Percentiles rank a stretch among this genome's conserved stretches.
Evolutionary conservation across 2,888 invertebrate genomes (phyloP).

Genomic region (Diloba caeruleocephala): DNA sequence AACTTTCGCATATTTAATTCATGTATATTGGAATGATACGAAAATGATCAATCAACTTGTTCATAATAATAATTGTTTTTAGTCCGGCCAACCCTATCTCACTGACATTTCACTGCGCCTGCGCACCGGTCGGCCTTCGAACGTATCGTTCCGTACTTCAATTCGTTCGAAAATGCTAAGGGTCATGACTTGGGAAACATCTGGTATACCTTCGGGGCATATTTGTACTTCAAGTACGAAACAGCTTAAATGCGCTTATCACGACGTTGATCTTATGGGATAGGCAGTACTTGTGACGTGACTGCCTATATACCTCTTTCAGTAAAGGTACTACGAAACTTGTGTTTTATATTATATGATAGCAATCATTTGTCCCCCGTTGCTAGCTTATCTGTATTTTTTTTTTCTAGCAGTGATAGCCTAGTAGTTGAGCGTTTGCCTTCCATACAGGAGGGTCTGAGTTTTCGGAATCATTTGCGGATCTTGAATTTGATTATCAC

Average conservation of each 20-base stretch:
- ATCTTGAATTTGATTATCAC: too few relatives aligned
- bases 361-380: too few relatives aligned
- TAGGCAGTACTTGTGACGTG: slow-evolving; percentile 5
- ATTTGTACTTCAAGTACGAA: slow-evolving; percentile 27
- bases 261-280: slow-evolving; percentile 34
- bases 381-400: too few relatives aligned
- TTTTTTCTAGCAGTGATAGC: too few relatives aligned
- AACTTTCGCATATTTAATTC: too few relatives aligned
- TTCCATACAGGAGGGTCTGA: too few relatives aligned
- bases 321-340: background rate
- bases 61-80: slow-evolving; percentile 2
- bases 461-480: too few relatives aligned
- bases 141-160: slow-evolving; percentile 45
- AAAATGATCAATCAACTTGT: background rate
- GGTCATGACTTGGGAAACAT: slow-evolving; percentile 54
- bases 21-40: too few relatives aligned
- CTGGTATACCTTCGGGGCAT: slow-evolving; percentile 43
- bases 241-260: slow-evolving; percentile 17
- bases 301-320: background rate
- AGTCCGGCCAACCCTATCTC: slow-evolving; percentile 47
- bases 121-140: slow-evolving; percentile 61
- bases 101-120: slow-evolving; percentile 60
- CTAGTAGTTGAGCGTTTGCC: too few relatives aligned
- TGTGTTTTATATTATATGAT: too few relatives aligned
- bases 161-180: slow-evolving; percentile 56